Percentiles rank a stretch among this genome's conserved stretches.
phyloP scores from a whole-genome alignment of 30 jellyfish, hydroid and myxozoan genomes.

The Mastigias papua region DNA sequence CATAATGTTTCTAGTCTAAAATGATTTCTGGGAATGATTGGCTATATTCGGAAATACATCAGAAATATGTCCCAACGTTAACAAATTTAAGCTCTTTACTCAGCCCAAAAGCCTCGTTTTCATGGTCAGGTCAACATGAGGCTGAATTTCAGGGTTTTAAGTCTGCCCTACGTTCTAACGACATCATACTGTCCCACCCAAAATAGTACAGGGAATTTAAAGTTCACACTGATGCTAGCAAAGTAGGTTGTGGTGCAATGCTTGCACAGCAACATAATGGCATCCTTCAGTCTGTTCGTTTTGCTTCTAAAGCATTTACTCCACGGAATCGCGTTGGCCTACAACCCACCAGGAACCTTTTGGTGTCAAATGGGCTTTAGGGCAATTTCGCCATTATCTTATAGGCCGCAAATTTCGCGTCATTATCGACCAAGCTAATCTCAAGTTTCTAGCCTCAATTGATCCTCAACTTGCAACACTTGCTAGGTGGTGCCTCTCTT shows the following conservation, averaged over 20 bases:
- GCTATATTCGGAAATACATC: constrained; percentile 36
- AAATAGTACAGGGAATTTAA: constrained; percentile 12
- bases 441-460: constrained; percentile 48
- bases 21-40: constrained; percentile 48
- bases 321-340: constrained; percentile 34
- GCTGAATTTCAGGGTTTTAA: constrained; percentile 17
- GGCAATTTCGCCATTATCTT: constrained; percentile 52
- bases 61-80: constrained; percentile 10
- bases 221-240: constrained; percentile 43
- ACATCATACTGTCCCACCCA: constrained; percentile 35
- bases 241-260: constrained; percentile 37
- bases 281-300: constrained; percentile 13
- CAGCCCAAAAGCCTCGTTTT: constrained; percentile 9
- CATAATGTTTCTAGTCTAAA: background rate
- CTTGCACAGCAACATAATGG: constrained; percentile 5
- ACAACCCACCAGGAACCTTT: constrained; percentile 38
- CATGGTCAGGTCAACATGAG: constrained; percentile 31
- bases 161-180: constrained; percentile 16
- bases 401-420: constrained; percentile 39
- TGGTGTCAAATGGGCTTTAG: constrained; percentile 56
- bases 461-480: constrained; percentile 38
- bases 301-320: constrained; percentile 20
- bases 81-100: constrained; percentile 4
- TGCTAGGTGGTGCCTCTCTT: constrained; percentile 55
- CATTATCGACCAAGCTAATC: constrained; percentile 53